Evolutionary conservation across 2,113 vertebrate genomes (phyloP).

Genomic region (Macaca nemestrina): DNA sequence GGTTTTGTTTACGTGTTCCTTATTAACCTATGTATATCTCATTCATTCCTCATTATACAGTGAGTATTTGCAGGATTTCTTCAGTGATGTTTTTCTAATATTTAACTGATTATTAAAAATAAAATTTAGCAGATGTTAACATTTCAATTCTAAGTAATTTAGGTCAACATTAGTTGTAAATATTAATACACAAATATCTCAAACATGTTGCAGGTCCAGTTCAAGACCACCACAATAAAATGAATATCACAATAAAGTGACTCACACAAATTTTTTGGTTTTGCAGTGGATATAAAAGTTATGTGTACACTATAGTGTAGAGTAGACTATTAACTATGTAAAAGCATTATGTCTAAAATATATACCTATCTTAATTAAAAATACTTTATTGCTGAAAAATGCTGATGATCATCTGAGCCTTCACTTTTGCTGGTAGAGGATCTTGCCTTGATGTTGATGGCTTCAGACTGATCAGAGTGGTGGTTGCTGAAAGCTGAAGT

Average conservation of each 20-base stretch:
- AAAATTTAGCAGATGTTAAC: background rate
- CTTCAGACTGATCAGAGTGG: background rate
- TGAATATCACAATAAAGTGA: background rate
- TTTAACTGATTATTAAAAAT: background rate
- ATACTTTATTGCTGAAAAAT: background rate
- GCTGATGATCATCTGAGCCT: background rate
- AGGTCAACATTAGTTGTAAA: background rate
- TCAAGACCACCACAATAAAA: background rate
- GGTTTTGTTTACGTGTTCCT: background rate
- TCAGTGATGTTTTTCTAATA: background rate
- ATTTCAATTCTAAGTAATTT: background rate
- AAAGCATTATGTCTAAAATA: background rate
- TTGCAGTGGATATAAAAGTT: background rate
- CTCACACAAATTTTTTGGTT: background rate
- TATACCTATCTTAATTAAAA: background rate
- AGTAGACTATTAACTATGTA: background rate
- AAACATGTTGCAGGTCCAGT: background rate
- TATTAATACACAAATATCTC: background rate
- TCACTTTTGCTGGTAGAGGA: background rate
- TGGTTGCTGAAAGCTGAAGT: background rate
- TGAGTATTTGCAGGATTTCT: background rate
- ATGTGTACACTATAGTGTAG: background rate
- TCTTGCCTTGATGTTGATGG: background rate
- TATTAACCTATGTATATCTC: background rate
- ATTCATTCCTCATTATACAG: background rate